These are phyloP conservation scores for Archaeoteleia sp. DNA, from an alignment of 2,888 invertebrate species.

Conservation along the genomic window DNA sequence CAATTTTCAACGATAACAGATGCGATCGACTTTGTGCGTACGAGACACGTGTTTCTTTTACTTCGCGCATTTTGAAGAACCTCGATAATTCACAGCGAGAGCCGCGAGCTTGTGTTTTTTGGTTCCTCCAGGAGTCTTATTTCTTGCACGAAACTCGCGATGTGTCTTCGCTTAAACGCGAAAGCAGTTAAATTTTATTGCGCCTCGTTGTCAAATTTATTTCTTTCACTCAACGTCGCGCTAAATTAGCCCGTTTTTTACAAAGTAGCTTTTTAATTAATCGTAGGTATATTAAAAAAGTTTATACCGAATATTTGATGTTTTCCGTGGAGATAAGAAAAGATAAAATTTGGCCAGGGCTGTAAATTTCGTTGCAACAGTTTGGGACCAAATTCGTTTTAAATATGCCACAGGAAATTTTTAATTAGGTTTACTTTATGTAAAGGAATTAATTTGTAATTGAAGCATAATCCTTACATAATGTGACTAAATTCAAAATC, in stretches of 20 bases:
- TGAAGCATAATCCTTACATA: too few species aligned
- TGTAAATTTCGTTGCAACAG: too few species aligned
- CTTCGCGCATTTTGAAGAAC: slow-evolving; percentile 11
- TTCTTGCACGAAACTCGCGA: too few species aligned
- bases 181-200: slow-evolving; percentile 44
- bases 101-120: slow-evolving; percentile 4
- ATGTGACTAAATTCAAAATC: too few species aligned
- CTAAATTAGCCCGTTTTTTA: slow-evolving; percentile 30
- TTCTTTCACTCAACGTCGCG: slow-evolving; percentile 31
- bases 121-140: slow-evolving; percentile 9
- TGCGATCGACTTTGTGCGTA: slow-evolving; percentile 38
- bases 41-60: slow-evolving; percentile 30
- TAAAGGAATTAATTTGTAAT: too few species aligned
- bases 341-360: too few species aligned
- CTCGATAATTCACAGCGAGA: slow-evolving; percentile 22
- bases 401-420: too few species aligned
- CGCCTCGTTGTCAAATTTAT: slow-evolving; percentile 48
- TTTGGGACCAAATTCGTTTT: too few species aligned
- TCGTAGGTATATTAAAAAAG: too few species aligned
- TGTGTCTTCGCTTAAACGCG: slow-evolving; percentile 62
- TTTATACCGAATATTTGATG: too few species aligned
- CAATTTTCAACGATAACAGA: slow-evolving; percentile 34
- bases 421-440: too few species aligned
- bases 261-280: slow-evolving; percentile 31
- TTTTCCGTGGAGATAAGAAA: too few species aligned